Conservation (phyloP, 2,113 vertebrate species). For the Mesocricetus auratus region DNA sequence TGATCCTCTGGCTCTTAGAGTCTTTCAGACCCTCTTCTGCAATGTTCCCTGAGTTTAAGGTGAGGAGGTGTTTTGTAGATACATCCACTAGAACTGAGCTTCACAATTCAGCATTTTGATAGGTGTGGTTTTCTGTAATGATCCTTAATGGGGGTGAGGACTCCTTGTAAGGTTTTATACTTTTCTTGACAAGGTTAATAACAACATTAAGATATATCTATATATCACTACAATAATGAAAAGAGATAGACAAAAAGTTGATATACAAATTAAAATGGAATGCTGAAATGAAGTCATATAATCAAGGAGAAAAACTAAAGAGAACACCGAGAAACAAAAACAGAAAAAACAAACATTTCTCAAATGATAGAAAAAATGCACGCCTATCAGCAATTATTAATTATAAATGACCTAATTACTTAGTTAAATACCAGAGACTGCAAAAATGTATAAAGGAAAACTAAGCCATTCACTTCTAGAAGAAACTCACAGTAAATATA, state of each 20-base stretch:
- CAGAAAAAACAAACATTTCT: not conserved
- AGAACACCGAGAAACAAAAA: not conserved
- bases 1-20: not conserved
- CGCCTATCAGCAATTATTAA: not conserved
- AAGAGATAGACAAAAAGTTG: not conserved
- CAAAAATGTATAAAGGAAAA: slow-evolving; percentile 42
- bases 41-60: not conserved
- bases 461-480: not conserved
- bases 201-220: not conserved
- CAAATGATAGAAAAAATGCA: slow-evolving; percentile 1
- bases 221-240: not conserved
- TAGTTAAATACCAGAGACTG: not conserved
- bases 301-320: not conserved
- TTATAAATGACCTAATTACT: not conserved
- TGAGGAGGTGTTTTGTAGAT: not conserved
- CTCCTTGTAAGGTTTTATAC: not conserved
- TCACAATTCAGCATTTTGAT: not conserved
- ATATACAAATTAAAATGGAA: slow-evolving; percentile 10
- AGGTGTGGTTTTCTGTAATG: not conserved
- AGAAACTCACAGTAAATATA: not conserved
- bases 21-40: not conserved
- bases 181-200: not conserved
- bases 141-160: not conserved
- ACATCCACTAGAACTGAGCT: not conserved
- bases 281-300: not conserved